Evolutionary conservation across 2,113 vertebrate species (phyloP).

Genomic region (Panthera leo): DNA sequence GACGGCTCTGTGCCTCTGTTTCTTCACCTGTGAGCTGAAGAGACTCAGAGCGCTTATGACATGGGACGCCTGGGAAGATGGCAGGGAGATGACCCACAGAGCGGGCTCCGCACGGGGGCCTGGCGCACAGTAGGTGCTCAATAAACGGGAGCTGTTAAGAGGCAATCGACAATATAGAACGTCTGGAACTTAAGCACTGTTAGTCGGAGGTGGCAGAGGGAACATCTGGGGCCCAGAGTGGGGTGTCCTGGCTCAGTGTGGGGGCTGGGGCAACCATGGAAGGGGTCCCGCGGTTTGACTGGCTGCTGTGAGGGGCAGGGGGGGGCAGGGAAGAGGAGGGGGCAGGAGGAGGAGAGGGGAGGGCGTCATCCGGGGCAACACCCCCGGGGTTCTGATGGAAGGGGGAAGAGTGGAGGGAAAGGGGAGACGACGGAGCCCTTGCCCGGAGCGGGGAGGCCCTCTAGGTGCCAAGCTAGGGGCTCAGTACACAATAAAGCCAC

Average conservation of each 20-base stretch:
- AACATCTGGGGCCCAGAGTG: background rate
- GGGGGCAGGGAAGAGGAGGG: background rate
- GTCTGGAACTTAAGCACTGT: accelerated
- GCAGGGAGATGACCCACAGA: accelerated
- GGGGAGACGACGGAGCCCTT: too few relatives aligned
- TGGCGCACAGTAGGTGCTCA: background rate
- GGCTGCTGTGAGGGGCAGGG: background rate
- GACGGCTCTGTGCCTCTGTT: background rate
- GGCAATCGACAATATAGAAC: too few relatives aligned
- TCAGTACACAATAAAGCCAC: background rate
- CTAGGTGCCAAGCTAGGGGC: too few relatives aligned
- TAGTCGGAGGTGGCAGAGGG: background rate
- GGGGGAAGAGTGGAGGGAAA: background rate
- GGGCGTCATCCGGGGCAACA: accelerated
- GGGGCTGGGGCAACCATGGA: background rate
- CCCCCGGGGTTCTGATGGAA: accelerated
- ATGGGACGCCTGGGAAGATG: background rate
- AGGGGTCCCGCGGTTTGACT: background rate
- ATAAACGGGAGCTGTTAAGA: background rate
- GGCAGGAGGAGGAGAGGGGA: background rate
- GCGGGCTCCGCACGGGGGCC: background rate
- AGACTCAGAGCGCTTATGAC: background rate
- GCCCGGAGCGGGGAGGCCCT: background rate
- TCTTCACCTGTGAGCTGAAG: background rate
- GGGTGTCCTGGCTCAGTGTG: background rate